A percentile compares a stretch with the other conserved stretches of the same genome.
Evolutionary conservation across 2,888 invertebrate species (phyloP).

Genomic region (Brachylomia viminalis): DNA sequence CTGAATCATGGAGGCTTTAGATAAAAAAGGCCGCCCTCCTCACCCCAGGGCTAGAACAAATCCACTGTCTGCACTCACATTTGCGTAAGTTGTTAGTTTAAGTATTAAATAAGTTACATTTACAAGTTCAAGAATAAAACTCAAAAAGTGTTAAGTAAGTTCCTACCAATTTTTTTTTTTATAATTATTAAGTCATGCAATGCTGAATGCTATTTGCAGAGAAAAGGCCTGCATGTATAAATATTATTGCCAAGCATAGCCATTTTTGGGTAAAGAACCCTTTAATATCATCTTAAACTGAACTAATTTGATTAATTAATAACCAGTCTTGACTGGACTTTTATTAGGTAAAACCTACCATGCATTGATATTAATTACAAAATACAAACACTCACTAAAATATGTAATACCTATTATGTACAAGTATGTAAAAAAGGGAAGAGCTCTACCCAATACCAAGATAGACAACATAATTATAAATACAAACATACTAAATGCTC

Average conservation of each 20-base stretch:
- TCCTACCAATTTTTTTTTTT: slow-evolving; percentile 4
- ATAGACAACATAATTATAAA: not conserved
- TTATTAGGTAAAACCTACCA: not conserved
- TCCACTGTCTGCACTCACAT: slow-evolving; percentile 92
- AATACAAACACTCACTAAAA: not conserved
- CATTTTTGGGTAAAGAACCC: not conserved
- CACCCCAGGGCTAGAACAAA: slow-evolving; percentile 93
- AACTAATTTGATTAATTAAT: not conserved
- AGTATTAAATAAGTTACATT: not conserved
- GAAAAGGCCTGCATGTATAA: not conserved
- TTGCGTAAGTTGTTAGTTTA: slow-evolving; percentile 89
- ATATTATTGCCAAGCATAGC: not conserved
- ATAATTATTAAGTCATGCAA: not conserved
- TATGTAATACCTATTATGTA: not conserved
- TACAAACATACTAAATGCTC: not conserved
- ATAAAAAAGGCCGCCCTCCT: slow-evolving; percentile 89
- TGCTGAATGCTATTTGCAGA: not conserved
- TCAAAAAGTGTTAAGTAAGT: not conserved
- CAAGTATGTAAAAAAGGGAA: not conserved
- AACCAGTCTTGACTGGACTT: not conserved
- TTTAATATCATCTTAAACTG: not conserved
- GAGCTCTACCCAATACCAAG: not conserved
- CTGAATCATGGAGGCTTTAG: slow-evolving; percentile 88
- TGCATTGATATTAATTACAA: not conserved
- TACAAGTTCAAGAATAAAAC: not conserved